These are phyloP conservation scores for Pampusana beccarii DNA, from an alignment of 2,113 vertebrate species.

Conservation along the genomic window DNA sequence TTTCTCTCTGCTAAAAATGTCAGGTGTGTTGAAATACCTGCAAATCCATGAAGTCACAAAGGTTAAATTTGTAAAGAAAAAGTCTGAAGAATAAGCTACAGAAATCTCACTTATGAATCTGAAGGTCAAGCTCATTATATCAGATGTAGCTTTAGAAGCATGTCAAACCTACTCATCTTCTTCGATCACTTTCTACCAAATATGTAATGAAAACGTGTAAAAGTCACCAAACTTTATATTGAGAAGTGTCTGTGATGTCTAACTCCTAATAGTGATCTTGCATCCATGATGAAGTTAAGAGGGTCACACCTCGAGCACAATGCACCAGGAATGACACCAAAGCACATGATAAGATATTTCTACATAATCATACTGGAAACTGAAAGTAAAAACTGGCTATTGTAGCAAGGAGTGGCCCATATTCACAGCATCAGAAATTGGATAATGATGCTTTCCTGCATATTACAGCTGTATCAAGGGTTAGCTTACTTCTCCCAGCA, in stretches of 20 bases:
- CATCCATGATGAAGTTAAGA: neutral
- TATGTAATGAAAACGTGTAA: neutral
- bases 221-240: neutral
- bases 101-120: neutral
- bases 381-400: neutral
- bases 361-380: neutral
- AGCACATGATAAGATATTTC: neutral
- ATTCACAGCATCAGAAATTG: neutral
- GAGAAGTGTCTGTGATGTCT: neutral
- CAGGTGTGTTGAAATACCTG: neutral
- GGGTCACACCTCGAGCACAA: neutral
- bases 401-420: neutral
- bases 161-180: neutral
- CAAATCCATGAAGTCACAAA: neutral
- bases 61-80: neutral
- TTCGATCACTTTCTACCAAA: neutral
- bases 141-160: neutral
- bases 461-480: neutral
- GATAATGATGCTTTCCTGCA: neutral
- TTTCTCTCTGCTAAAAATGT: neutral
- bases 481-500: neutral
- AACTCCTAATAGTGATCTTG: neutral
- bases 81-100: neutral
- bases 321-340: neutral
- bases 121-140: neutral